Evolutionary conservation across 1,140 invertebrate genomes (phyloP).

Genomic region (Caerostris darwini): DNA sequence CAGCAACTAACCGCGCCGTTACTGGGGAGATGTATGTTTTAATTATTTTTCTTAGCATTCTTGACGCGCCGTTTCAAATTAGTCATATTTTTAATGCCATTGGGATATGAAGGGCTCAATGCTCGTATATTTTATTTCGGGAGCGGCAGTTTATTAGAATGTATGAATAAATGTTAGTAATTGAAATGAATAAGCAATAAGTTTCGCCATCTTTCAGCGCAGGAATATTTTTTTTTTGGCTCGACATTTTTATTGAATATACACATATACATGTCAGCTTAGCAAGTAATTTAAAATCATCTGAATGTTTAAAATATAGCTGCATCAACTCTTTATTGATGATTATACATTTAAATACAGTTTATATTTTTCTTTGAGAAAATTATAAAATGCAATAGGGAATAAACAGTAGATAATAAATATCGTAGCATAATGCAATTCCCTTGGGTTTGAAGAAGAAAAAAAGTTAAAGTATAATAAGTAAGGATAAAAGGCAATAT

Average conservation of each 20-base stretch:
- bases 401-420: too few species aligned
- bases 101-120: neutral
- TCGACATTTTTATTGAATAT: neutral
- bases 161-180: conserved; percentile 18
- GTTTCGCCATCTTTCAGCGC: neutral
- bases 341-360: too few species aligned
- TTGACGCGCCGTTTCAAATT: conserved; percentile 14
- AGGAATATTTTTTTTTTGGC: neutral
- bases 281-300: too few species aligned
- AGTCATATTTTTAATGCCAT: conserved; percentile 34
- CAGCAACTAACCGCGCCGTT: conserved; percentile 10
- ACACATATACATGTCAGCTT: too few species aligned
- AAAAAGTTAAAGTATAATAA: too few species aligned
- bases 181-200: conserved; percentile 17
- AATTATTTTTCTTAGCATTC: conserved; percentile 31
- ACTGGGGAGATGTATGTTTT: conserved; percentile 44
- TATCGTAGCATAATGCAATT: too few species aligned
- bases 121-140: conserved; percentile 41
- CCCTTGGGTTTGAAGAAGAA: too few species aligned
- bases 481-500: too few species aligned
- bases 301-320: too few species aligned
- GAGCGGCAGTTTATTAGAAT: neutral
- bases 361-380: too few species aligned
- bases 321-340: too few species aligned
- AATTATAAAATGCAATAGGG: too few species aligned